phyloP scores from a whole-genome alignment of 2,797 vertebrate species.

The Heterohyrax brucei region DNA sequence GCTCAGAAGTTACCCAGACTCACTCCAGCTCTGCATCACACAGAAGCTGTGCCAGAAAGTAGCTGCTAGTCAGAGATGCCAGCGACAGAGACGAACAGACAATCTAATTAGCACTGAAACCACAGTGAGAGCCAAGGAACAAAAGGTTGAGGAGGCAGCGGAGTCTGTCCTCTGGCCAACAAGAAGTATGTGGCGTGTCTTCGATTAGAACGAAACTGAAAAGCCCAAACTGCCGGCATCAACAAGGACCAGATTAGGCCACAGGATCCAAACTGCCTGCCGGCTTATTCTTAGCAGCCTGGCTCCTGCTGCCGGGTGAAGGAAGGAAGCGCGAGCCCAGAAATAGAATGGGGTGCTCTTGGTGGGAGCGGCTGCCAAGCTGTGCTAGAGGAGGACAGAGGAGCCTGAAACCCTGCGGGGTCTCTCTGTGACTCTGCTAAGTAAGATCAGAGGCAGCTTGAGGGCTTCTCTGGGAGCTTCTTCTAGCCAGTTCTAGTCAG shows the following conservation, averaged over 20 bases:
- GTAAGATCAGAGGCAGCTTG: background rate
- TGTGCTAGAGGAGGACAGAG: background rate
- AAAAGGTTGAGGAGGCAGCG: conserved; percentile 84
- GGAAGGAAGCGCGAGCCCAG: conserved; percentile 75
- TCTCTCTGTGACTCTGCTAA: conserved; percentile 46
- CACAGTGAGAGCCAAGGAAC: conserved; percentile 85
- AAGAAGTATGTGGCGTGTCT: conserved; percentile 80
- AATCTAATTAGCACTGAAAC: conserved; percentile 80
- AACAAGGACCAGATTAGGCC: conserved; percentile 86
- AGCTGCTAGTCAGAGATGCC: conserved; percentile 82
- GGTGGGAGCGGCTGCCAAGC: background rate
- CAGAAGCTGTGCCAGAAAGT: conserved; percentile 57
- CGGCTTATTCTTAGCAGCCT: conserved; percentile 75
- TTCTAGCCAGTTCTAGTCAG: background rate
- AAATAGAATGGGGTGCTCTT: conserved; percentile 64
- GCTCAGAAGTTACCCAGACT: accelerated
- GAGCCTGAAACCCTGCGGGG: no score
- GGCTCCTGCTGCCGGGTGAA: conserved; percentile 51
- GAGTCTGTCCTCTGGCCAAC: conserved; percentile 73
- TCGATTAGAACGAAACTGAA: conserved; percentile 86
- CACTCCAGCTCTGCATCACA: background rate
- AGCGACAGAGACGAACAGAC: conserved; percentile 77
- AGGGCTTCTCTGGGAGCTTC: background rate
- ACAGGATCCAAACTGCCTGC: conserved; percentile 85
- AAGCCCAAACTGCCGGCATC: conserved; percentile 85